Percentiles rank a stretch among this genome's conserved stretches.
Evolutionary conservation across 1,140 invertebrate genomes (phyloP).

Genomic region (Leptoteleia sp.): DNA sequence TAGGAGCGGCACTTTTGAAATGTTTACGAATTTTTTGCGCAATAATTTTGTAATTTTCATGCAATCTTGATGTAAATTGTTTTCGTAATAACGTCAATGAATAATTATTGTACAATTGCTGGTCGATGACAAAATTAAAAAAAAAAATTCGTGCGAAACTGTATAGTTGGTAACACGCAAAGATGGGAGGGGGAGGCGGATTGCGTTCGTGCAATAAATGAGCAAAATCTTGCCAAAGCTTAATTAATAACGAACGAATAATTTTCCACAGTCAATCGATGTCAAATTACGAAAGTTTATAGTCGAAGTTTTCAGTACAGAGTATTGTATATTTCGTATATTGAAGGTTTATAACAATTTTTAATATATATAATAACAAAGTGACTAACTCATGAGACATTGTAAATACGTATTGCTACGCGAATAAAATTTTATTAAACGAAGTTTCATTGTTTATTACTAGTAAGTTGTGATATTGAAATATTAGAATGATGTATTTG

Average conservation of each 20-base stretch:
- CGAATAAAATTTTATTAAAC: conserved; percentile 37
- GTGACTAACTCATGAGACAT: neutral
- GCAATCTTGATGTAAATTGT: too few species aligned
- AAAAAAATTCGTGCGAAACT: too few species aligned
- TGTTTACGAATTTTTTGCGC: too few species aligned
- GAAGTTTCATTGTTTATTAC: neutral
- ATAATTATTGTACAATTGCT: too few species aligned
- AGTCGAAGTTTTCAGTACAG: conserved; percentile 29
- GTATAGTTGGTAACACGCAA: neutral
- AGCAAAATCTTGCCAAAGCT: conserved; percentile 8
- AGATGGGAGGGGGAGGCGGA: neutral
- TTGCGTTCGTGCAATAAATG: conserved; percentile 19
- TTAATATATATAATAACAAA: conserved; percentile 23
- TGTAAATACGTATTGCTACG: neutral
- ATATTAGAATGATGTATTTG: too few species aligned
- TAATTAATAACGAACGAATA: conserved; percentile 9
- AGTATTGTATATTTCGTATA: conserved; percentile 42
- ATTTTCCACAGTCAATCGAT: conserved; percentile 52
- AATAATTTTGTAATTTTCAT: too few species aligned
- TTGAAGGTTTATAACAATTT: conserved; percentile 50
- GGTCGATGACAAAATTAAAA: too few species aligned
- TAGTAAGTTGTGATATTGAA: too few species aligned
- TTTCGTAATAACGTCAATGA: too few species aligned
- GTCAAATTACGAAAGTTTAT: conserved; percentile 53
- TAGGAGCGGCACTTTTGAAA: too few species aligned